Evolutionary conservation across 2,113 vertebrate species (phyloP).

Genomic region (Noctilio leporinus): DNA sequence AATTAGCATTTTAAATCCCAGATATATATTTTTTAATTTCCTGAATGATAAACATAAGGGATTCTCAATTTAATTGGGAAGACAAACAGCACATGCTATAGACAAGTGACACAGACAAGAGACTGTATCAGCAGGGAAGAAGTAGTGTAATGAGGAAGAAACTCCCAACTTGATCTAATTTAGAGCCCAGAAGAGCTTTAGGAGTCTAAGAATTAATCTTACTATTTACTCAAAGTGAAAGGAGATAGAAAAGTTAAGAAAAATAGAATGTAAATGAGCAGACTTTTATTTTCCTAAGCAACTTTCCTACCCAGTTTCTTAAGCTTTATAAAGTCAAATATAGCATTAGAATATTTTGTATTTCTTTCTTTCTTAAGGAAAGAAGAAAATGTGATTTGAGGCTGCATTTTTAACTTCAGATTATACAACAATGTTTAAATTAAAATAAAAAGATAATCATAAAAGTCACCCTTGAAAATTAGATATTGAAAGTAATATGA

Average conservation of each 20-base stretch:
- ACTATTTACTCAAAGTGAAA: slow-evolving; percentile 74
- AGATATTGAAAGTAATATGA: not conserved
- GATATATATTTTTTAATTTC: slow-evolving; percentile 42
- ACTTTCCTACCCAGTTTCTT: slow-evolving; percentile 49
- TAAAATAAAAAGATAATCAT: slow-evolving; percentile 29
- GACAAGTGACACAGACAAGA: slow-evolving; percentile 70
- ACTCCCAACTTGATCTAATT: slow-evolving; percentile 70
- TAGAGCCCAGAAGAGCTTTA: slow-evolving; percentile 64
- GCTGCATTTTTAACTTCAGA: not conserved
- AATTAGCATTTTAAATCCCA: slow-evolving; percentile 44
- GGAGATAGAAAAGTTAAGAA: slow-evolving; percentile 67
- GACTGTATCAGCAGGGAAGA: slow-evolving; percentile 60
- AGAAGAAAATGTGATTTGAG: not conserved
- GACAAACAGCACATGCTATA: slow-evolving; percentile 45
- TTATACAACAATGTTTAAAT: slow-evolving; percentile 3
- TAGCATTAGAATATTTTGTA: slow-evolving; percentile 49
- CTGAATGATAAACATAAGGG: slow-evolving; percentile 55
- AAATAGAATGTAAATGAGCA: slow-evolving; percentile 70
- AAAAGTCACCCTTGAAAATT: no score
- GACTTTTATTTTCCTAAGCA: slow-evolving; percentile 69
- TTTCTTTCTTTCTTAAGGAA: not conserved
- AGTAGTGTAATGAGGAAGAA: slow-evolving; percentile 62
- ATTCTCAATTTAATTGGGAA: slow-evolving; percentile 73
- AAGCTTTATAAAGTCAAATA: slow-evolving; percentile 68
- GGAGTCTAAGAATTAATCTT: slow-evolving; percentile 73